Percentiles rank a stretch among this genome's conserved stretches.
phyloP scores from a whole-genome alignment of 92 coral and sea anemone genomes.

The Meandrina meandrites region DNA sequence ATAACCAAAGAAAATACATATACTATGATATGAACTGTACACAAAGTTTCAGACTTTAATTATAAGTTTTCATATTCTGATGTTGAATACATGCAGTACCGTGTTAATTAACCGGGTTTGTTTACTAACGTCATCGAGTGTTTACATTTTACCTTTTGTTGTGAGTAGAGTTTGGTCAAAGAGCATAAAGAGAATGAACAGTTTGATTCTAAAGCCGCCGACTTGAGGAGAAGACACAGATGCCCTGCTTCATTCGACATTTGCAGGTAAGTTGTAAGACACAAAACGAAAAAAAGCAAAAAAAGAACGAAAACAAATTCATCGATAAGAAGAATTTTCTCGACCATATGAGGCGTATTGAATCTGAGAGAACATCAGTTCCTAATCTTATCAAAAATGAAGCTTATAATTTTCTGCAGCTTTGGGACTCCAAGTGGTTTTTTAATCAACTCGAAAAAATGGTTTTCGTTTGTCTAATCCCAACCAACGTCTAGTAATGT shows the following conservation, averaged over 20 bases:
- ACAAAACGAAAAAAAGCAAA: background rate
- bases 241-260: too few species aligned
- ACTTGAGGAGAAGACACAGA: background rate
- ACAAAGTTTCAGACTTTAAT: background rate
- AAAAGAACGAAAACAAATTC: too few species aligned
- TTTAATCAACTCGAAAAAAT: too few species aligned
- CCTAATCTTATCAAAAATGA: background rate
- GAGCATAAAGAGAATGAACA: background rate
- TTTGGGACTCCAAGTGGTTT: background rate
- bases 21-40: background rate
- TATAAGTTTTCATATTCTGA: background rate
- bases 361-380: background rate
- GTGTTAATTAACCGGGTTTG: background rate
- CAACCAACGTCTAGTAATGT: too few species aligned
- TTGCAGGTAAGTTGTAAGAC: background rate
- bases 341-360: background rate
- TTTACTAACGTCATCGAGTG: background rate
- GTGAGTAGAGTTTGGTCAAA: background rate
- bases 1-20: background rate
- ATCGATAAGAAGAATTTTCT: background rate
- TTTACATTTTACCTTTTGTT: background rate
- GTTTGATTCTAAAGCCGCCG: background rate
- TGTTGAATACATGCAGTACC: background rate
- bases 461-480: too few species aligned
- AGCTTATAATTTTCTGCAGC: background rate